Evolutionary conservation across 2,888 invertebrate genomes (phyloP).

Genomic region (Choreutis nemorana): DNA sequence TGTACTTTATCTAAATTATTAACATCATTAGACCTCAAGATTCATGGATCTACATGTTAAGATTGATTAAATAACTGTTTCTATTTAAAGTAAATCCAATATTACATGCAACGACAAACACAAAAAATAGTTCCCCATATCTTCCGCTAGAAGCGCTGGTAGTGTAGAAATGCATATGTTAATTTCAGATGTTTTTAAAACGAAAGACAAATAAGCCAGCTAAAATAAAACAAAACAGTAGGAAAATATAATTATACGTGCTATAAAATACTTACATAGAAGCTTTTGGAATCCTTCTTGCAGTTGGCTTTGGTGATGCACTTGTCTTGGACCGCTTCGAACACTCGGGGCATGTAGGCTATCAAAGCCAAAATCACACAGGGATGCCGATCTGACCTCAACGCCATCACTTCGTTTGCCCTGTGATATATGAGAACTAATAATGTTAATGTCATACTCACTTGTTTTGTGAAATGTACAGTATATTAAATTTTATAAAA

Average conservation of each 20-base stretch:
- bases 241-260: not conserved
- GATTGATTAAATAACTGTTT: too few relatives aligned
- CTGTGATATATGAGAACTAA: slow-evolving; percentile 43
- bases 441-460: not conserved
- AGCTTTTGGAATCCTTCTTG: slow-evolving; percentile 84
- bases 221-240: too few relatives aligned
- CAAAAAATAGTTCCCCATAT: too few relatives aligned
- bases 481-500: not conserved
- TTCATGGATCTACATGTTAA: too few relatives aligned
- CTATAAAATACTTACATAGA: slow-evolving; percentile 70
- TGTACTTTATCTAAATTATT: slow-evolving; percentile 75
- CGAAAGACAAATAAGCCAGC: not conserved
- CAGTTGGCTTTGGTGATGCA: slow-evolving; percentile 85
- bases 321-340: slow-evolving; percentile 83
- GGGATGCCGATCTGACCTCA: slow-evolving; percentile 80
- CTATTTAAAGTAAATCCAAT: too few relatives aligned
- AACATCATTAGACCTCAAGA: slow-evolving; percentile 10
- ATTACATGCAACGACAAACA: too few relatives aligned
- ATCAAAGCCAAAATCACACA: slow-evolving; percentile 82
- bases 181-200: too few relatives aligned
- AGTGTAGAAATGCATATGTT: too few relatives aligned
- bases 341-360: slow-evolving; percentile 82
- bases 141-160: too few relatives aligned
- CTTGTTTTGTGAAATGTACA: not conserved
- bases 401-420: slow-evolving; percentile 76